Conservation (phyloP, 2,797 vertebrate species). For the Sebastes oblongus region DNA sequence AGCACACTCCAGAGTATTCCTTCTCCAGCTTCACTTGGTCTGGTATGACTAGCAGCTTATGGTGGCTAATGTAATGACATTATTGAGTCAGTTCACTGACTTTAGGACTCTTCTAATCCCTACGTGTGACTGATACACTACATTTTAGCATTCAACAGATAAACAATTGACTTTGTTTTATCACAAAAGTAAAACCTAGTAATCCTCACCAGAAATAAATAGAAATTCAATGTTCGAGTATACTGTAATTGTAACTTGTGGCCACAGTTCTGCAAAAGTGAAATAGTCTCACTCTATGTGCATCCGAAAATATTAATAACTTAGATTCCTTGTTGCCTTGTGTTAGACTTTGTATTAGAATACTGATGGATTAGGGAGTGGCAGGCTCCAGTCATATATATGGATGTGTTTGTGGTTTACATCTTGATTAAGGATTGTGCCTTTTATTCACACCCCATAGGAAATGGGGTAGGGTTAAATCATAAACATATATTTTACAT, state of each 20-base stretch:
- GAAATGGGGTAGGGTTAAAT: not conserved
- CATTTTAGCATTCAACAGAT: not conserved
- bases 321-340: not conserved
- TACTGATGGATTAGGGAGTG: not conserved
- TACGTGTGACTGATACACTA: not conserved
- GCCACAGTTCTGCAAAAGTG: not conserved
- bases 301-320: not conserved
- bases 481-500: not conserved
- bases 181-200: not conserved
- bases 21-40: not conserved
- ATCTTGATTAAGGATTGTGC: not conserved
- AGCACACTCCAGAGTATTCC: not conserved
- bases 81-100: too few relatives aligned
- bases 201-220: not conserved
- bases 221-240: not conserved
- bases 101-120: not conserved
- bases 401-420: not conserved
- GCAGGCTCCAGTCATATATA: not conserved
- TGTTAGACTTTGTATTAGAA: not conserved
- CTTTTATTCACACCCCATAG: not conserved
- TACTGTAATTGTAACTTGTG: not conserved
- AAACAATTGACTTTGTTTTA: not conserved
- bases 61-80: too few relatives aligned
- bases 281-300: not conserved
- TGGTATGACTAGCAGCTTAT: not conserved